Evolutionary conservation across 2,797 vertebrate genomes (phyloP), one percentile per base, ranked within the genome.

Genomic region (Syngnathus acus): DNA sequence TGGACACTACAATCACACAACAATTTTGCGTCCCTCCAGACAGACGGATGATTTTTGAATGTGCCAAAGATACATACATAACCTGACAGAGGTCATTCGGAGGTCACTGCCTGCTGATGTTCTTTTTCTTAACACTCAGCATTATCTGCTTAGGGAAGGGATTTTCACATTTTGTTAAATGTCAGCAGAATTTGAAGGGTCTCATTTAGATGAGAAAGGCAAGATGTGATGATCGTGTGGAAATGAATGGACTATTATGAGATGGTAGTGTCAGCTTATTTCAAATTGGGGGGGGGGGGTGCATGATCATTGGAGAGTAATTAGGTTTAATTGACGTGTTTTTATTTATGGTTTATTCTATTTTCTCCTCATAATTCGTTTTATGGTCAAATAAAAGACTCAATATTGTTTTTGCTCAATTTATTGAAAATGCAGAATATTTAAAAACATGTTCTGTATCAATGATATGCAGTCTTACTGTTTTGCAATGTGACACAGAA

Each of bases 1-100:
- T 84, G 89, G 85, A 62, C n/a, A 42, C 8, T 26, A 5, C 2
- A 21, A 65, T 6, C 23, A 8, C 47, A 39, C 3, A 38, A 37
- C 2, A 16, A 55, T 37, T 14, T 57, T 32, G 10, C 6, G 7
- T 32, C n/a, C 23, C 4, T 55, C 10, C 54, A 55, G 2, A 32
- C 32, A 11, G 9, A 17, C 32, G 19, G 6, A 50, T 19, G 5
- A 50, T 50, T 50, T 50, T 55, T 26, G 11, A 54, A 4, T 23
- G 9, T 21, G 11, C 21, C 19, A 51, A 19, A 51, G 17, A 51
- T 51, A 2, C 19, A n/a, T 17, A 51, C 7, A 26, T 47, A 16
- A 47, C 16, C 45, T 43, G 42, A 11, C 5, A 43, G 11, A 11
- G 42, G 19, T 11, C 10, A 55, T 32, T 26, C 2, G 10, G 11